phyloP scores from a whole-genome alignment of 1,140 invertebrate genomes.

The Cotesia chilonis region DNA sequence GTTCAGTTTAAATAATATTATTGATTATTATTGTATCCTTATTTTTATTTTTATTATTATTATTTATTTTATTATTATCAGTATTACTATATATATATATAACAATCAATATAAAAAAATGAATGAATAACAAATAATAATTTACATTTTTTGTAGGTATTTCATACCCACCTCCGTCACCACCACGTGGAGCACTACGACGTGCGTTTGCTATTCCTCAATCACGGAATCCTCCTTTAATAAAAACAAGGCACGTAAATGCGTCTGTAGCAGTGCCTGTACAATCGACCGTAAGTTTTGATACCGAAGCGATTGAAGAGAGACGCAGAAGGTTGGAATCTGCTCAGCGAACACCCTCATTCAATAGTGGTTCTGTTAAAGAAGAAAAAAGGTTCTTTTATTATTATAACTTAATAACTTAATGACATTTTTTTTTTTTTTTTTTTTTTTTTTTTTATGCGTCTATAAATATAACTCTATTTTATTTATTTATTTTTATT shows the following conservation, averaged over 20 bases:
- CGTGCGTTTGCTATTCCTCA: slow-evolving; percentile 75
- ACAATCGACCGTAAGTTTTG: slow-evolving; percentile 57
- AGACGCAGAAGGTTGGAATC: slow-evolving; percentile 58
- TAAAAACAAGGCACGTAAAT: slow-evolving; percentile 73
- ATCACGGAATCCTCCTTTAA: slow-evolving; percentile 78
- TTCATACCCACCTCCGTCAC: slow-evolving; percentile 80
- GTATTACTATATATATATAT: background rate
- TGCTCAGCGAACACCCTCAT: slow-evolving; percentile 57
- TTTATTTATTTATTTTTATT: slow-evolving; percentile 12
- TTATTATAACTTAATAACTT: slow-evolving; percentile 4
- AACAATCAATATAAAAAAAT: background rate
- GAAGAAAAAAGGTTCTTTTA: slow-evolving; percentile 49
- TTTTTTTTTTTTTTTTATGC: slow-evolving; percentile 4
- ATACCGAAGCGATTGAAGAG: slow-evolving; percentile 59
- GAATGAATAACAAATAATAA: background rate
- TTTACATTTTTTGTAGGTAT: slow-evolving; percentile 64
- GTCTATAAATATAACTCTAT: background rate
- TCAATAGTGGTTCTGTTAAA: slow-evolving; percentile 55
- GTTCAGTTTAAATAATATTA: slow-evolving; percentile 40
- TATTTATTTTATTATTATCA: background rate
- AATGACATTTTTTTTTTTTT: slow-evolving; percentile 1
- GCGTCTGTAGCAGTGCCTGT: slow-evolving; percentile 52
- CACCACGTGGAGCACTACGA: slow-evolving; percentile 73
- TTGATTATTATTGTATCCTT: background rate
- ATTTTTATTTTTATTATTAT: background rate